A percentile compares a stretch with the other conserved stretches of the same genome.
phyloP scores from a whole-genome alignment of 1,140 invertebrate genomes.

The Bombus difficillimus region DNA sequence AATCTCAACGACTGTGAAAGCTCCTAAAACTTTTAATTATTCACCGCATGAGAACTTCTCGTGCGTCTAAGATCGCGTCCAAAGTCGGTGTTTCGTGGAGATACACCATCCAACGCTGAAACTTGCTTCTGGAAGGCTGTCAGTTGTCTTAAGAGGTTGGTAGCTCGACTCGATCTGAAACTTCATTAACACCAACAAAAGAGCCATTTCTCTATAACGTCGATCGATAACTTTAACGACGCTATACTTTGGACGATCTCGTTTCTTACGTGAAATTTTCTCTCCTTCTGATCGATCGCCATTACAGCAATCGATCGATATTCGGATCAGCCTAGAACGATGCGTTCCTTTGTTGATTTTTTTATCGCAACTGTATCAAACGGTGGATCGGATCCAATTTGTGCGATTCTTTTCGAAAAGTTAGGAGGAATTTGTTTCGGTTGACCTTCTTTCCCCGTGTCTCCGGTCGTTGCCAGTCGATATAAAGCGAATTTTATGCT shows the following conservation, averaged over 20 bases:
- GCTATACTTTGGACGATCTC: background rate
- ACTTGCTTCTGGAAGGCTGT: slow-evolving; percentile 7
- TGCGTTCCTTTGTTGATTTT: too few species aligned
- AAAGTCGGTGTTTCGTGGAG: slow-evolving; percentile 4
- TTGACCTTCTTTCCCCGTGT: too few species aligned
- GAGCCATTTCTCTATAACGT: slow-evolving; percentile 19
- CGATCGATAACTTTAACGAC: slow-evolving; percentile 63
- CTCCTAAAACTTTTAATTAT: slow-evolving; percentile 27
- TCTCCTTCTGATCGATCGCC: slow-evolving; percentile 31
- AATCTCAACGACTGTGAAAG: background rate
- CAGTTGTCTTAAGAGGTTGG: slow-evolving; percentile 36
- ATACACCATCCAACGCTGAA: slow-evolving; percentile 17
- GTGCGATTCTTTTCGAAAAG: too few species aligned
- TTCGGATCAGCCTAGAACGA: too few species aligned
- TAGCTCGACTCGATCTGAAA: slow-evolving; percentile 10
- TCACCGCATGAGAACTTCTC: slow-evolving; percentile 4
- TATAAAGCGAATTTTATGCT: too few species aligned
- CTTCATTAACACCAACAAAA: slow-evolving; percentile 65
- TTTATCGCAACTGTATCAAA: too few species aligned
- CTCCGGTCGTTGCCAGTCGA: too few species aligned
- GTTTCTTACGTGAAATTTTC: slow-evolving; percentile 35
- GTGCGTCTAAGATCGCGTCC: background rate
- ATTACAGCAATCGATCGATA: too few species aligned
- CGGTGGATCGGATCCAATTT: too few species aligned
- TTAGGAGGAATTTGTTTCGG: too few species aligned